Evolutionary conservation across 2,888 invertebrate species (phyloP).

Genomic region (Arrhopalites spinosus): DNA sequence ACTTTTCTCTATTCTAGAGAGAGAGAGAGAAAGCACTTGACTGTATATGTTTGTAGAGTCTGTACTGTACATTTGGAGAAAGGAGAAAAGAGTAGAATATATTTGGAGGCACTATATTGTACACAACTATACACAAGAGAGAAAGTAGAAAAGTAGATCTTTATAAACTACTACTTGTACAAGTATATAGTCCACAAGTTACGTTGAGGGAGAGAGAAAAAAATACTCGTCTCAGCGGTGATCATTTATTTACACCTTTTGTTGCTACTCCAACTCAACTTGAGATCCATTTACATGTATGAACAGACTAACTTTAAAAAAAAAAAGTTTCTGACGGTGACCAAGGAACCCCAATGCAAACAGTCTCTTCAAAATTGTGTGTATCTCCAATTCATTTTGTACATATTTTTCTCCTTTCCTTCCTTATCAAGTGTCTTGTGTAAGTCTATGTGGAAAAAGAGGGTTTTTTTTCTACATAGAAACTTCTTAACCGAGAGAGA

Average conservation of each 20-base stretch:
- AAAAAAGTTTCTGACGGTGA: slow-evolving; percentile 25
- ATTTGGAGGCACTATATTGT: neutral
- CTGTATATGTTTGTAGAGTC: neutral
- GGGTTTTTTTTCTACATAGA: no score
- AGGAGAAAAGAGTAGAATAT: neutral
- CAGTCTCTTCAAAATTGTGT: slow-evolving; percentile 43
- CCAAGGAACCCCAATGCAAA: neutral
- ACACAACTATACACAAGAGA: no score
- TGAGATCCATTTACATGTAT: slow-evolving; percentile 41
- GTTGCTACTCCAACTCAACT: slow-evolving; percentile 31
- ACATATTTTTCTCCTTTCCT: no score
- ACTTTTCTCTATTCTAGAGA: neutral
- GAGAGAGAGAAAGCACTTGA: neutral
- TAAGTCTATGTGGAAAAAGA: no score
- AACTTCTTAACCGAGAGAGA: no score
- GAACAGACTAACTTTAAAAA: slow-evolving; percentile 23
- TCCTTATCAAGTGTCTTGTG: no score
- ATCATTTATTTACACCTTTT: slow-evolving; percentile 37
- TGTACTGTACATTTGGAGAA: neutral
- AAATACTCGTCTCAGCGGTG: slow-evolving; percentile 29
- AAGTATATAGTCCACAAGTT: slow-evolving; percentile 47
- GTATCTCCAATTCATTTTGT: no score
- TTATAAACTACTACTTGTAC: no score
- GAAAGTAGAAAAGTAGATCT: no score
- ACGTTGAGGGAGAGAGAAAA: slow-evolving; percentile 41